Percentiles rank a stretch among this genome's conserved stretches.
phyloP scores from a whole-genome alignment of 2,797 vertebrate species.

The Thamnophis elegans region DNA sequence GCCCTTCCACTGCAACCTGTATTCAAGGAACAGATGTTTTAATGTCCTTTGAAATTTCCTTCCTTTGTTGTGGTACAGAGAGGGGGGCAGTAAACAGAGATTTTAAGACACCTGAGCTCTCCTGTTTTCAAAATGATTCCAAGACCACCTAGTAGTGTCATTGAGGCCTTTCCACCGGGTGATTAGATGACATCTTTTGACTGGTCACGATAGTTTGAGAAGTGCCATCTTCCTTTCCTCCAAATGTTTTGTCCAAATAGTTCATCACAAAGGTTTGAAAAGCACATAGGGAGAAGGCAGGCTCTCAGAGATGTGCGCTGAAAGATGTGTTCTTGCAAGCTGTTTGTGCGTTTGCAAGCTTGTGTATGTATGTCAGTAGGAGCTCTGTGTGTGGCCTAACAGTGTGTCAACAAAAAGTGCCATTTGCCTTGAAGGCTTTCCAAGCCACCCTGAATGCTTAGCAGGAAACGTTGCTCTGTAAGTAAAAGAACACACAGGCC shows the following conservation, averaged over 20 bases:
- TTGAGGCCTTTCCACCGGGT: neutral
- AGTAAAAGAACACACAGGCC: constrained; percentile 32
- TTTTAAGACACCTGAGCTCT: neutral
- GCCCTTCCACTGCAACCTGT: fast-evolving
- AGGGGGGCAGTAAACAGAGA: neutral
- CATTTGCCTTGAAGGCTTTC: constrained; percentile 60
- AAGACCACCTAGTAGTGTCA: neutral
- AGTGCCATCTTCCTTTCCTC: neutral
- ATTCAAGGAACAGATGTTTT: neutral
- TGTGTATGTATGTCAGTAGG: neutral
- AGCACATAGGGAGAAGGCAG: constrained; percentile 28
- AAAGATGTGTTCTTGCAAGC: constrained; percentile 63
- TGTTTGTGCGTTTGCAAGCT: constrained; percentile 37
- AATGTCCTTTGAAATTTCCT: neutral
- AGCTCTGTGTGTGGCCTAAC: constrained; percentile 68
- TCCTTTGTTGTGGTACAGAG: neutral
- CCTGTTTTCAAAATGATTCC: neutral
- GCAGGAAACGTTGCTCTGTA: constrained; percentile 34
- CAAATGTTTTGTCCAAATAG: constrained; percentile 20
- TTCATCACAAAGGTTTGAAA: constrained; percentile 7
- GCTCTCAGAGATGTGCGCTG: constrained; percentile 56
- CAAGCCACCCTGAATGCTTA: constrained; percentile 50
- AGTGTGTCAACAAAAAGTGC: constrained; percentile 42
- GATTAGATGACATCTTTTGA: neutral
- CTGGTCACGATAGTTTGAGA: neutral